Percentiles rank a stretch among this genome's conserved stretches.
Conservation (phyloP, 92 coral and sea anemone species). For the Nematostella vectensis region DNA sequence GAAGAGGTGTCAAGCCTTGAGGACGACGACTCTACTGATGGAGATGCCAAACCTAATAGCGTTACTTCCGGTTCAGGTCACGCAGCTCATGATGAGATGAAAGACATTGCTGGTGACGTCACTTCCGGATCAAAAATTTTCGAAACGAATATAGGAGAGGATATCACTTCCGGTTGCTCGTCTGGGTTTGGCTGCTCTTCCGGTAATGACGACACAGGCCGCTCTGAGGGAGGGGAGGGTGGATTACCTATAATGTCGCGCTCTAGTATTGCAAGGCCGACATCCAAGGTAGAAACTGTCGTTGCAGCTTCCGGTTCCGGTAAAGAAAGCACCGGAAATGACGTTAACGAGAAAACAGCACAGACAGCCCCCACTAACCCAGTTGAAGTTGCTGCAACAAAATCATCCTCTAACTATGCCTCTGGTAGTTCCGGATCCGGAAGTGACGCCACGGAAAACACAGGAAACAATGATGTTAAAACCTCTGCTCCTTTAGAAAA, state of each 20-base stretch:
- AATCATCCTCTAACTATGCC: too few species aligned
- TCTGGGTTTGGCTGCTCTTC: constrained; percentile 50
- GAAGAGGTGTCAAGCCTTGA: background rate
- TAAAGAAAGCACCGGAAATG: constrained; percentile 15
- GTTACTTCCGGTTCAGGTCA: background rate
- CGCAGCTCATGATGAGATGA: constrained; percentile 13
- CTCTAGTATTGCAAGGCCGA: constrained; percentile 15
- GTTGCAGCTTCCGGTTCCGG: constrained; percentile 57
- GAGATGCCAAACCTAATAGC: background rate
- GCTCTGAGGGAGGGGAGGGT: constrained; percentile 5
- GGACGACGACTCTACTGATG: background rate
- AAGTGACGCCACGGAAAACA: background rate
- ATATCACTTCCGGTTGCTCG: constrained; percentile 47
- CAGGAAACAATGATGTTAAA: too few species aligned
- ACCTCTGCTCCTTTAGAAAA: too few species aligned
- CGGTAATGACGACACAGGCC: constrained; percentile 9
- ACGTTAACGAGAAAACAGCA: background rate
- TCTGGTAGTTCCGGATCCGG: background rate
- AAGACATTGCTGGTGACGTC: constrained; percentile 30
- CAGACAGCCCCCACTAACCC: too few species aligned
- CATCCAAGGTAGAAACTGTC: background rate
- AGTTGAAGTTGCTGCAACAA: too few species aligned
- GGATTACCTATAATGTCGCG: constrained; percentile 12
- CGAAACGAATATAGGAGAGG: constrained; percentile 25
- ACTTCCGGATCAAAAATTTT: constrained; percentile 24